These are phyloP conservation scores for Enteromius thamalakanensis DNA, from an alignment of 2,797 vertebrate genomes.

Conservation along the genomic window DNA sequence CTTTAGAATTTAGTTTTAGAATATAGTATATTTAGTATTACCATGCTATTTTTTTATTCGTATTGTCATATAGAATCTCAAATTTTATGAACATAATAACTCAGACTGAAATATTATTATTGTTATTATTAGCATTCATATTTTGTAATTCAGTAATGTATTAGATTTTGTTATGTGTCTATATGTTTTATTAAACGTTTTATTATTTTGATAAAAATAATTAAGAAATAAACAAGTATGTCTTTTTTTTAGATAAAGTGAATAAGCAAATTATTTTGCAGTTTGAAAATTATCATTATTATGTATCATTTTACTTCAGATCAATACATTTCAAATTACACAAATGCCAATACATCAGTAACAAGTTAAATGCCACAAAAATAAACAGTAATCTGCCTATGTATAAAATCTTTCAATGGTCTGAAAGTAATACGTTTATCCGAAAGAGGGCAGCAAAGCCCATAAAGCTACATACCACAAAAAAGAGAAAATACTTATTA, in stretches of 20 bases:
- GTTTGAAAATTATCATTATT: background rate
- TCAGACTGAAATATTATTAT: background rate
- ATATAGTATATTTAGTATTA: background rate
- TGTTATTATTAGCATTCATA: background rate
- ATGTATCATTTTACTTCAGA: background rate
- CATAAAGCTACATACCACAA: background rate
- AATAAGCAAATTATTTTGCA: background rate
- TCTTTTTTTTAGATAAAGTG: background rate
- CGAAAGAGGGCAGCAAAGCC: conserved; percentile 63
- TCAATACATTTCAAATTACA: background rate
- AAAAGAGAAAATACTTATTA: background rate
- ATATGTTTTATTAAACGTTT: background rate
- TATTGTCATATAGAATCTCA: background rate
- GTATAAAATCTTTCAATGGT: background rate
- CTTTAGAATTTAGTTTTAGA: background rate
- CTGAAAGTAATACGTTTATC: conserved; percentile 7
- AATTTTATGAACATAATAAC: background rate
- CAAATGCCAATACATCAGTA: background rate
- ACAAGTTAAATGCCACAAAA: background rate
- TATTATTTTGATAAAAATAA: background rate
- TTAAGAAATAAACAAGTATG: background rate
- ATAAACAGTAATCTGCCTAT: background rate
- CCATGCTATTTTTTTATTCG: background rate
- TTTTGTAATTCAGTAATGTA: background rate
- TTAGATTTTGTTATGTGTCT: background rate